A percentile compares a stretch with the other conserved stretches of the same genome.
phyloP scores from a whole-genome alignment of 1,140 invertebrate genomes.

The Campoletis sonorensis region DNA sequence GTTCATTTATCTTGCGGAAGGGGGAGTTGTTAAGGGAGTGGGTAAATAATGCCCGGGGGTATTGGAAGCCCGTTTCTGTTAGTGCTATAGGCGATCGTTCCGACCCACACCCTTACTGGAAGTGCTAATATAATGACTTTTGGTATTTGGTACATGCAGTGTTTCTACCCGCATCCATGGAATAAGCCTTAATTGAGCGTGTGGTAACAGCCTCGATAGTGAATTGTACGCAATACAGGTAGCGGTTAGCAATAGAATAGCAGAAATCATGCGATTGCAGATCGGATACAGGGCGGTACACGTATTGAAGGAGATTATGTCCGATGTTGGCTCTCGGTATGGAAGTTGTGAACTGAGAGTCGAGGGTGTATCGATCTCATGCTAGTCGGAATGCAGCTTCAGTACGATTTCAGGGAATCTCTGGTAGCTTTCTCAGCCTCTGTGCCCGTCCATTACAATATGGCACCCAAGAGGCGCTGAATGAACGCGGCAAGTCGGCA shows the following conservation, averaged over 20 bases:
- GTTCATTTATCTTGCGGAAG: conserved; percentile 21
- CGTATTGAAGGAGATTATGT: conserved; percentile 2
- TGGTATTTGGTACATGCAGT: neutral
- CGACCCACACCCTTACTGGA: neutral
- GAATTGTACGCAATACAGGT: neutral
- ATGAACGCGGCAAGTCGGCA: neutral
- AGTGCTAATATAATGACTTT: conserved; percentile 15
- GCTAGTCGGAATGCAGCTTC: neutral
- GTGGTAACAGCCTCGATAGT: conserved; percentile 5
- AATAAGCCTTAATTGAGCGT: conserved; percentile 23
- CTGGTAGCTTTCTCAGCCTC: neutral
- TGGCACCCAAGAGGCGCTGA: neutral
- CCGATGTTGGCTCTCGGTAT: conserved; percentile 10
- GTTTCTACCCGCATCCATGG: neutral
- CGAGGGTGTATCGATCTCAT: neutral
- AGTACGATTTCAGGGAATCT: neutral
- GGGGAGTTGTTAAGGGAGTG: neutral
- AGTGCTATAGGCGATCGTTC: neutral
- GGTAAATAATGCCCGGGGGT: conserved; percentile 4
- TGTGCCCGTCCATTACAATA: neutral
- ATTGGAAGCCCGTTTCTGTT: neutral
- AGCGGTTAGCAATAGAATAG: conserved; percentile 2
- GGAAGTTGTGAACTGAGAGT: neutral
- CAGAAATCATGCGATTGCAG: neutral
- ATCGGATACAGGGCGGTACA: neutral